Conservation (phyloP, 2,888 invertebrate species). For the Drosophila anomalata region DNA sequence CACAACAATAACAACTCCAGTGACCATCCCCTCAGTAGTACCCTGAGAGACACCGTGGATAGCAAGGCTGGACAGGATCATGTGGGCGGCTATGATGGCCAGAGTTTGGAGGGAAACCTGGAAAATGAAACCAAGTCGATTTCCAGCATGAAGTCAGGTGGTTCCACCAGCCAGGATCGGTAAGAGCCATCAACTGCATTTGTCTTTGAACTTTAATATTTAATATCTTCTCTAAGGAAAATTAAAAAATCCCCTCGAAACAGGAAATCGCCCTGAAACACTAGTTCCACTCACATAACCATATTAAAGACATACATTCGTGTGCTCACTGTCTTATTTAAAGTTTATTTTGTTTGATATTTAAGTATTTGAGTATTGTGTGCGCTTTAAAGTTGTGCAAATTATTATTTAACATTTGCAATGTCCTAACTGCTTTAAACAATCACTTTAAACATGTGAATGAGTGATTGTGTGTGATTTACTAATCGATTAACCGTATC, state of each 20-base stretch:
- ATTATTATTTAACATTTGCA: slow-evolving; percentile 28
- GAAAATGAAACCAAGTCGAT: slow-evolving; percentile 96
- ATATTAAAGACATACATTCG: slow-evolving; percentile 13
- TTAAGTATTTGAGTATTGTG: slow-evolving; percentile 24
- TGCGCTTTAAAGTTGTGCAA: slow-evolving; percentile 43
- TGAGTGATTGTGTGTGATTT: not conserved
- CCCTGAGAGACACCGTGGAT: slow-evolving; percentile 67
- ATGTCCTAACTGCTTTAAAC: slow-evolving; percentile 28
- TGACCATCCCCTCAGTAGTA: slow-evolving; percentile 52
- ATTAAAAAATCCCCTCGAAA: slow-evolving; percentile 10
- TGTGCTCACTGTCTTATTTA: slow-evolving; percentile 31
- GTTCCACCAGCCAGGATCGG: slow-evolving; percentile 92
- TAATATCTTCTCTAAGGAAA: slow-evolving; percentile 6
- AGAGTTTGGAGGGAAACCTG: slow-evolving; percentile 95
- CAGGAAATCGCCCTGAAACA: slow-evolving; percentile 31
- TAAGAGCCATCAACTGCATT: slow-evolving; percentile 75
- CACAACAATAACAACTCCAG: slow-evolving; percentile 51
- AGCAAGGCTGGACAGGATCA: slow-evolving; percentile 60
- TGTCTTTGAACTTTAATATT: slow-evolving; percentile 9
- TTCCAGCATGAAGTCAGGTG: slow-evolving; percentile 91
- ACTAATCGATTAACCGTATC: slow-evolving; percentile 40
- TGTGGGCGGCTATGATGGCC: slow-evolving; percentile 89
- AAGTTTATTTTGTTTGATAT: slow-evolving; percentile 28
- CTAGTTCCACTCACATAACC: slow-evolving; percentile 13
- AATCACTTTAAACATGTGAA: not conserved